Percentiles rank a stretch among this genome's conserved stretches.
Evolutionary conservation across 2,888 invertebrate species (phyloP).

Genomic region (Steinernema scapterisci): DNA sequence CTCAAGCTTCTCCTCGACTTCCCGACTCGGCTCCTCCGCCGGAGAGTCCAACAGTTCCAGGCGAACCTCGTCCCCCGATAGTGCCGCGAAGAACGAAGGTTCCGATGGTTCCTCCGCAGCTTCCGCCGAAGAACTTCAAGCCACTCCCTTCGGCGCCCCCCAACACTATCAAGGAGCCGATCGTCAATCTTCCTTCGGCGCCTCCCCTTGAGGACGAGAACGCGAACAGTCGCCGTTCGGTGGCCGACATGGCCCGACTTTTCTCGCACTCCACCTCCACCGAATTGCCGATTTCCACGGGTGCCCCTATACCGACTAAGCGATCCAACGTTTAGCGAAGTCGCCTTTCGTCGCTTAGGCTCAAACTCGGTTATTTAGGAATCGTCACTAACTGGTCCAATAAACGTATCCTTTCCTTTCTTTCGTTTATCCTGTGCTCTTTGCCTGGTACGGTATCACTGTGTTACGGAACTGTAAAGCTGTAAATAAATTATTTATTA

Average conservation of each 20-base stretch:
- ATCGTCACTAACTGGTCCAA: not conserved
- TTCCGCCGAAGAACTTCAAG: conserved; percentile 42
- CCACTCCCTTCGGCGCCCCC: conserved; percentile 16
- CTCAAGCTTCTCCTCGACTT: not conserved
- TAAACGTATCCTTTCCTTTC: not conserved
- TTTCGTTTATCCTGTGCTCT: not conserved
- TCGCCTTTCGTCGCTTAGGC: not conserved
- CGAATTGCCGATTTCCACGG: conserved; percentile 29
- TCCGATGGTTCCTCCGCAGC: conserved; percentile 37
- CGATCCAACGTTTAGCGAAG: not conserved
- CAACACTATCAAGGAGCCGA: conserved; percentile 14
- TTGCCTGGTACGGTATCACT: not conserved
- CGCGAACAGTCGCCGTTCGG: conserved; percentile 50
- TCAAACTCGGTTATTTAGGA: conserved; percentile 9
- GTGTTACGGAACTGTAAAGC: conserved; percentile 9
- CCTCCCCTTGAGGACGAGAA: conserved; percentile 44
- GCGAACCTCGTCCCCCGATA: conserved; percentile 16
- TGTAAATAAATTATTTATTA: conserved; percentile 31
- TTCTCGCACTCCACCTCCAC: conserved; percentile 40
- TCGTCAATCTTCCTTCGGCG: conserved; percentile 17
- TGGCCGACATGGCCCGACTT: conserved; percentile 57
- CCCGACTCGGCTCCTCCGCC: conserved; percentile 1
- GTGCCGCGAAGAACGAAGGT: conserved; percentile 29
- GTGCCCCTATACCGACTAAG: conserved; percentile 11
- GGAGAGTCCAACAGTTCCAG: not conserved